Conservation (phyloP, 2,888 invertebrate species). For the Mesorhabditis spiculigera region DNA sequence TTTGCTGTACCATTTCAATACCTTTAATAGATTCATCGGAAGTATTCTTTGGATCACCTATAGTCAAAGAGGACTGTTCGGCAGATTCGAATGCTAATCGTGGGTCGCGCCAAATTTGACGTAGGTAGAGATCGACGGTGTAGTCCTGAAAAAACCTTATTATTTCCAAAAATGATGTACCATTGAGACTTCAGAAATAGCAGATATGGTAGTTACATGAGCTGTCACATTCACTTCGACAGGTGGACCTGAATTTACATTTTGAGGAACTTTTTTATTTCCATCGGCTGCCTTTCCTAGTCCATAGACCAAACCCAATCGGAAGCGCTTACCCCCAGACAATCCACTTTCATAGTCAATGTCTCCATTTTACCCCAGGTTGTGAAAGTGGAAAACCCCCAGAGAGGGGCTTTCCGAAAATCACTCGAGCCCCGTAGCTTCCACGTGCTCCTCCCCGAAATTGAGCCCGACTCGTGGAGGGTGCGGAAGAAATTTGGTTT, state of each 20-base stretch:
- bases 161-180: conserved; percentile 25
- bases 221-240: conserved; percentile 57
- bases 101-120: conserved; percentile 57
- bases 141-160: conserved; percentile 47
- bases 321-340: too few relatives aligned
- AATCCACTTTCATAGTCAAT: too few relatives aligned
- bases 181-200: conserved; percentile 58
- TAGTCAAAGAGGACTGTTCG: conserved; percentile 29
- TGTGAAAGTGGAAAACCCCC: too few relatives aligned
- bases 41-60: conserved; percentile 14
- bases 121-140: conserved; percentile 55
- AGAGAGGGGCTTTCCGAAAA: too few relatives aligned
- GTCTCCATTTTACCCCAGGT: too few relatives aligned
- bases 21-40: conserved; percentile 27
- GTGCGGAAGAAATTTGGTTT: too few relatives aligned
- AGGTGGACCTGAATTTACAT: conserved; percentile 49
- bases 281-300: background rate
- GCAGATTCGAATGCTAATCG: conserved; percentile 44
- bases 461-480: too few relatives aligned
- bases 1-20: conserved; percentile 56
- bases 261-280: background rate
- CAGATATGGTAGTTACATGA: conserved; percentile 56
- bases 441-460: too few relatives aligned
- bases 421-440: too few relatives aligned
- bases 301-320: too few relatives aligned